Percentiles rank a stretch among this genome's conserved stretches.
These are phyloP conservation scores for Ligdia adustata DNA, from an alignment of 2,888 invertebrate species.

Conservation along the genomic window DNA sequence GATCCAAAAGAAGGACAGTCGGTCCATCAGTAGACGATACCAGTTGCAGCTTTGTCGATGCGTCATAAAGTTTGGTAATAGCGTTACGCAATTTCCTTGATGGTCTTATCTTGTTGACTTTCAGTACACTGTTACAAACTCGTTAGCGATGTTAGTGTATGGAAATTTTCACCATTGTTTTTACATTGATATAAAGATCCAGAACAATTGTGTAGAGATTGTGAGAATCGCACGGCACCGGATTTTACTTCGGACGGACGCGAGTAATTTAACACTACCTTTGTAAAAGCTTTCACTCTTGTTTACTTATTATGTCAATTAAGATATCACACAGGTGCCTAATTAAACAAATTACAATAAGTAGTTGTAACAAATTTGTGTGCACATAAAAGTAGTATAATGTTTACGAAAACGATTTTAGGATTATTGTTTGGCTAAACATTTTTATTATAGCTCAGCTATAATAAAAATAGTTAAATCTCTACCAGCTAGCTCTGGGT, in stretches of 20 bases:
- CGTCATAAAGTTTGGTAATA: conserved; percentile 66
- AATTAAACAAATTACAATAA: not conserved
- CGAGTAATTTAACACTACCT: conserved; percentile 31
- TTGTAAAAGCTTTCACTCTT: conserved; percentile 32
- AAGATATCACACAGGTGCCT: not conserved
- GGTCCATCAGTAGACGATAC: conserved; percentile 60
- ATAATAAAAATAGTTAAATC: too few species aligned
- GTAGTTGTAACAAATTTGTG: too few species aligned
- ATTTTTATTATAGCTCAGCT: not conserved
- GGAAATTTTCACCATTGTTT: conserved; percentile 49
- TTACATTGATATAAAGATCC: conserved; percentile 37
- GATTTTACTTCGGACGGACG: conserved; percentile 30
- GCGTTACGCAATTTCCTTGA: conserved; percentile 66
- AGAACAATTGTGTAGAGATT: conserved; percentile 32
- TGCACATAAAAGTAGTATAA: not conserved
- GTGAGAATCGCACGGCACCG: conserved; percentile 32
- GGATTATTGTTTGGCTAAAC: not conserved
- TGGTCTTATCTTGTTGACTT: conserved; percentile 56
- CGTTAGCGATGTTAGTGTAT: conserved; percentile 35
- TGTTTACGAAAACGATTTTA: not conserved
- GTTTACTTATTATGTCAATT: conserved; percentile 22
- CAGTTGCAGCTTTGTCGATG: conserved; percentile 59
- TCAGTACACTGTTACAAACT: conserved; percentile 50
- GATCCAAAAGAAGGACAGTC: conserved; percentile 61
- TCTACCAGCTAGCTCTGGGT: conserved; percentile 16